Evolutionary conservation across 2,113 vertebrate genomes (phyloP), one percentile per base, ranked within the genome.

Genomic region (Phalacrocorax pelagicus): DNA sequence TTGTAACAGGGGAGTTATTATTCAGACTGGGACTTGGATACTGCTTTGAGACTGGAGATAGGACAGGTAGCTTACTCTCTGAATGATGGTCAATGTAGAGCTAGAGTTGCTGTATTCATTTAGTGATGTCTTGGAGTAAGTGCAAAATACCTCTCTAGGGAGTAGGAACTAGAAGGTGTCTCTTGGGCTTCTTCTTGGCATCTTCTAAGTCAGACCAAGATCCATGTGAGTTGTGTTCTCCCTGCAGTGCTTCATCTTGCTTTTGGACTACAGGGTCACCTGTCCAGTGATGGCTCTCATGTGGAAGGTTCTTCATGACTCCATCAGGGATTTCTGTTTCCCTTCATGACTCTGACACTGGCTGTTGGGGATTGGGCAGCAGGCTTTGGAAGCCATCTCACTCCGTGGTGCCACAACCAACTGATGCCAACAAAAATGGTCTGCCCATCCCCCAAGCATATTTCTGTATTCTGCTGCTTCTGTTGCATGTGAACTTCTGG

Each of bases 381-480:
- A 2, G 23, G 9, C 4, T 65, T 36, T 82, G 36, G 57, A 70
- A 82, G 34, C 20, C 34, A 46, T 30, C 19, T 11, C 46, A 12
- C 36, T 34, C 49, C 0, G 1, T 44, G 5, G 1, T 70, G 12
- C 11, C 3, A 8, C 54, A 42, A 54, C 4, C 0, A 4, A 7
- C 5, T 66, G 52, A 24, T 13, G 7, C 12, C 16, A 85, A 52
- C 3, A 55, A 0, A 0, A 24, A 15, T 0, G 2, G 47, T 81
- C 54, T 78, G 3, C 18, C 30, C 1, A 1, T 5, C 7, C 4
- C 7, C 3, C 8, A 12, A 19, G n/a, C 0, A 0, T 58, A 10
- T 38, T 55, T 88, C 38, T 73, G 3, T 27, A 7, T 77, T 91
- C 26, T 57, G 2, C 26, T 69, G 49, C 10, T 78, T 91, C 42